These are phyloP conservation scores for Drosophila lacicola DNA, from an alignment of 2,888 invertebrate species.

Conservation along the genomic window DNA sequence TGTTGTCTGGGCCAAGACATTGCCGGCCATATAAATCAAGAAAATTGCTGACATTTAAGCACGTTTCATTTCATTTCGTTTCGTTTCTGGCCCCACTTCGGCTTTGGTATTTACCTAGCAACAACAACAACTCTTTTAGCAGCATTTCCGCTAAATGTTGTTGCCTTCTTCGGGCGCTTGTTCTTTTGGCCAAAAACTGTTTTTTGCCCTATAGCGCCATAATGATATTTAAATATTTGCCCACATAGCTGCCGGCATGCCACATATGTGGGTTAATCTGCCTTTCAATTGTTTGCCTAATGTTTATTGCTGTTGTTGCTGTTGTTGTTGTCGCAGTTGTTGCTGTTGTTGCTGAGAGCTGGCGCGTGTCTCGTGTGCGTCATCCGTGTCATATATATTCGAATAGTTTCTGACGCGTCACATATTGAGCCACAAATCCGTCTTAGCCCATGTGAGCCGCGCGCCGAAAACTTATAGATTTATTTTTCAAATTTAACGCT, in stretches of 20 bases:
- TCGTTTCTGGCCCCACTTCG: slow-evolving; percentile 30
- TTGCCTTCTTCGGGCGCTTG: slow-evolving; percentile 16
- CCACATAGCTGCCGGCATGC: slow-evolving; percentile 63
- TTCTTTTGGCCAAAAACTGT: slow-evolving; percentile 50
- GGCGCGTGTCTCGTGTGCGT: slow-evolving; percentile 42
- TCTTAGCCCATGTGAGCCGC: slow-evolving; percentile 38
- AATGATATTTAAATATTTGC: slow-evolving; percentile 82
- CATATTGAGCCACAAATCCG: slow-evolving; percentile 67
- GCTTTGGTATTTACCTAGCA: slow-evolving; percentile 60
- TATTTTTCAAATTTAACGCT: slow-evolving; percentile 81
- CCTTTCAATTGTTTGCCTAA: slow-evolving; percentile 69
- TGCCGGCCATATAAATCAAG: slow-evolving; percentile 77
- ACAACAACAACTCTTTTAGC: slow-evolving; percentile 48
- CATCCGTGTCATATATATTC: slow-evolving; percentile 33
- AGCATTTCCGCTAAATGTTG: slow-evolving; percentile 70
- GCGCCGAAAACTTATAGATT: slow-evolving; percentile 52
- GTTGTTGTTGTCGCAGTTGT: neutral
- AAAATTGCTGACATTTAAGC: slow-evolving; percentile 81
- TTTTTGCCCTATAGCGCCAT: slow-evolving; percentile 46
- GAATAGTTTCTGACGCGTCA: slow-evolving; percentile 54
- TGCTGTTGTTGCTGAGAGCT: slow-evolving; percentile 3
- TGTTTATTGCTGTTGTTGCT: slow-evolving; percentile 21
- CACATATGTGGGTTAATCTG: slow-evolving; percentile 76
- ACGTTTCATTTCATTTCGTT: slow-evolving; percentile 70
- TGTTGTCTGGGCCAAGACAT: slow-evolving; percentile 68